Evolutionary conservation across 2,888 invertebrate species (phyloP).

Genomic region (Theretra japonica): DNA sequence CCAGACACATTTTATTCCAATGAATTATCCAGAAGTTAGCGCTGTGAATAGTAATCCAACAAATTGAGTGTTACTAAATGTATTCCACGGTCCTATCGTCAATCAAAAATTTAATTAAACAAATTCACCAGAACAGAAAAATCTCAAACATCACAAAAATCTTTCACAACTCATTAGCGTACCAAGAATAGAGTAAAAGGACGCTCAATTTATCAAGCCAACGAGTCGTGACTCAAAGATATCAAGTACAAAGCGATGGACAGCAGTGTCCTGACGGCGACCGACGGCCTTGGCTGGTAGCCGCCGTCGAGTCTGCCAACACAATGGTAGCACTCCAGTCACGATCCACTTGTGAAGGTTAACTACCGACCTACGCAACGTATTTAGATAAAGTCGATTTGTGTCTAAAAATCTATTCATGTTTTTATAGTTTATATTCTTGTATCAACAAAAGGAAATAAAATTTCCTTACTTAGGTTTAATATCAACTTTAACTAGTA

Average conservation of each 20-base stretch:
- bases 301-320: conserved; percentile 32
- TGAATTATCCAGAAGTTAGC: too few species aligned
- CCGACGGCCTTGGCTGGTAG: conserved; percentile 26
- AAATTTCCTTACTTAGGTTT: too few species aligned
- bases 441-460: not conserved
- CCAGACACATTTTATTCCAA: too few species aligned
- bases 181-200: not conserved
- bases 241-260: conserved; percentile 1
- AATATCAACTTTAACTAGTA: too few species aligned
- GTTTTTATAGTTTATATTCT: not conserved
- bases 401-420: not conserved
- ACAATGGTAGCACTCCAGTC: conserved; percentile 8
- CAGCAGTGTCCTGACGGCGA: conserved; percentile 23
- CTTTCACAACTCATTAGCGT: conserved; percentile 18
- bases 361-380: conserved; percentile 28
- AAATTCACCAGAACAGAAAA: not conserved
- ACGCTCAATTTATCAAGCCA: conserved; percentile 7
- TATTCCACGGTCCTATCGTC: too few species aligned
- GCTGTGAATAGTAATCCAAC: too few species aligned
- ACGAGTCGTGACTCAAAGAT: conserved; percentile 23
- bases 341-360: conserved; percentile 29
- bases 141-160: not conserved
- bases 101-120: not conserved
- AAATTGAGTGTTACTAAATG: too few species aligned
- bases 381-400: not conserved